Evolutionary conservation across 2,797 vertebrate species (phyloP), one percentile per base, ranked within the genome.

Genomic region (Clarias platycephalus): DNA sequence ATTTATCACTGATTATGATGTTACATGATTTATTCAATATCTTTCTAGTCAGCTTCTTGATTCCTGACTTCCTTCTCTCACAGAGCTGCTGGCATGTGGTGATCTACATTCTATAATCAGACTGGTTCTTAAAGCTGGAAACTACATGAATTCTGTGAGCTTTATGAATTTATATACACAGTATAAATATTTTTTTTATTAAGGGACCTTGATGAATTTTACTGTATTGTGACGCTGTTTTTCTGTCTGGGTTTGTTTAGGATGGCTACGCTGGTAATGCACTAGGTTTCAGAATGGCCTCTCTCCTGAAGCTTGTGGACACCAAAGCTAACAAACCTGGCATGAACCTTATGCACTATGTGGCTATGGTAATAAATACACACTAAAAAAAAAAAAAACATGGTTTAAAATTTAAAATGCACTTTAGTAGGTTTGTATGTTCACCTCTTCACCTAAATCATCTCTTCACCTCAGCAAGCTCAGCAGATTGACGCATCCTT

Each of bases 321-420:
- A 96, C 96, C 44, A 96, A 96, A 85, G 96, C 95, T 86, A 96
- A 96, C 88, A 94, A 94, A 87, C 96, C 96, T 0, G 95, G 95
- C 85, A 94, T 96, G 94, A 96, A 96, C 88, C 95, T 97, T 58
- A 92, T 97, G 95, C 96, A 96, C 89, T 97, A 95, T 0, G 94
- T 97, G 44, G 95, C 95, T 57, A 95, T 95, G 96, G 96, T 97
- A 90, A 94, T 91, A 24, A 40, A 55, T 24, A 28, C n/a, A 12
- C 22, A 8, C 9, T 57, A 16, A 53, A 53, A 18, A 0, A 60
- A 37, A 37, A 2, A 37, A 37, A 3, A n/a, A 0, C 12, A 18
- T 76, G 22, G 22, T 60, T 87, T 53, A 53, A 40, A 26, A 44
- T 6, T 28, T 60, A 13, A 44, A 49, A 67, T 16, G 20, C 8